Conservation (phyloP, 2,888 invertebrate species). For the Cetonia aurata region DNA sequence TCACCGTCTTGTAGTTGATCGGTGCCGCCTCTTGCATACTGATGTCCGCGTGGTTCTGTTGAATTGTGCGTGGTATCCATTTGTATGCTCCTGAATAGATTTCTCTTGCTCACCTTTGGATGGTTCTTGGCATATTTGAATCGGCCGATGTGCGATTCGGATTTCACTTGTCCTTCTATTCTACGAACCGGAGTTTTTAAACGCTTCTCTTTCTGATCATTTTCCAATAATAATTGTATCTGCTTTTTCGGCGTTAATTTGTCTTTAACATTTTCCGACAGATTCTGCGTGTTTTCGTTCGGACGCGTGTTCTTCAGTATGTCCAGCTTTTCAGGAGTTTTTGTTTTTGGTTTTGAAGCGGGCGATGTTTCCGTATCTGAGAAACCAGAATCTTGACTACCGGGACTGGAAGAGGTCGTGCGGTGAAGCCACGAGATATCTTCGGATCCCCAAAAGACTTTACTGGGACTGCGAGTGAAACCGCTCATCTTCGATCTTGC, state of each 20-base stretch:
- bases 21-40: slow-evolving; percentile 59
- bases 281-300: slow-evolving; percentile 53
- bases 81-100: slow-evolving; percentile 58
- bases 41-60: slow-evolving; percentile 52
- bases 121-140: slow-evolving; percentile 57
- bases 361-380: slow-evolving; percentile 81
- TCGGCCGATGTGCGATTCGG: slow-evolving; percentile 48
- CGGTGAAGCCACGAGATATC: slow-evolving; percentile 58
- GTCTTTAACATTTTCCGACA: slow-evolving; percentile 65
- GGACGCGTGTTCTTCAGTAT: slow-evolving; percentile 45
- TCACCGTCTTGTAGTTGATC: slow-evolving; percentile 53
- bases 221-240: slow-evolving; percentile 19
- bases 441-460: slow-evolving; percentile 75
- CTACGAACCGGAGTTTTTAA: slow-evolving; percentile 46
- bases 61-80: slow-evolving; percentile 45
- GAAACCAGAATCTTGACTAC: slow-evolving; percentile 85
- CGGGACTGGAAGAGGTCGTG: slow-evolving; percentile 74
- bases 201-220: slow-evolving; percentile 10
- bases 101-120: slow-evolving; percentile 61
- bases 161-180: slow-evolving; percentile 45
- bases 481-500: slow-evolving; percentile 69
- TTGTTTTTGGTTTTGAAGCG: slow-evolving; percentile 62
- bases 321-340: slow-evolving; percentile 53
- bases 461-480: slow-evolving; percentile 76
- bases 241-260: slow-evolving; percentile 60